phyloP scores from a whole-genome alignment of 2,888 invertebrate genomes.

The Dynastes hyllus region DNA sequence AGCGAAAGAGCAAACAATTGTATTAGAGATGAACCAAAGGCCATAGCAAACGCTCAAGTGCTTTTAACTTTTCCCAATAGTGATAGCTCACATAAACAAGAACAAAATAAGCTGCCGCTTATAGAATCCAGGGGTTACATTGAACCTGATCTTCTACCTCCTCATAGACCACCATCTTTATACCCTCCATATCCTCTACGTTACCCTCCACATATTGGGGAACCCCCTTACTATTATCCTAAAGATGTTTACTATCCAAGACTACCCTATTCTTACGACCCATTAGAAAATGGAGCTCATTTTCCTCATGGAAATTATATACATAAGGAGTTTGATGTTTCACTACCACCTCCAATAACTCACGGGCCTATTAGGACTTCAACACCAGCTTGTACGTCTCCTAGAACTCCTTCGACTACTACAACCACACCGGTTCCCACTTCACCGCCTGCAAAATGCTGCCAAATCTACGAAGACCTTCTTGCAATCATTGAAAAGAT shows the following conservation, averaged over 20 bases:
- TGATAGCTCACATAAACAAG: constrained; percentile 20
- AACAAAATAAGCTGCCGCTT: neutral
- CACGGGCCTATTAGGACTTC: too few relatives aligned
- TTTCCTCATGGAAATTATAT: neutral
- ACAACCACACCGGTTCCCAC: neutral
- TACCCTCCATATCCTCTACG: neutral
- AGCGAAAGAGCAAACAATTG: neutral
- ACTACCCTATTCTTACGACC: neutral
- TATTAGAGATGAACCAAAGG: constrained; percentile 53
- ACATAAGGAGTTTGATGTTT: neutral
- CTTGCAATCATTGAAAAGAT: constrained; percentile 44
- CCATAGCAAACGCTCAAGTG: constrained; percentile 63
- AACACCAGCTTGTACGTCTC: neutral
- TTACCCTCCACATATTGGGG: neutral
- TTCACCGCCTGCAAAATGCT: neutral
- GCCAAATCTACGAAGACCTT: constrained; percentile 39
- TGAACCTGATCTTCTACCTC: neutral
- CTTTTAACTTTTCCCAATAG: constrained; percentile 61
- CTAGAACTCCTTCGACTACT: neutral
- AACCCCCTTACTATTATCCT: neutral
- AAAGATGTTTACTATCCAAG: neutral
- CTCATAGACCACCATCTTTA: neutral
- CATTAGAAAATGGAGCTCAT: neutral
- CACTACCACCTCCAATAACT: too few relatives aligned
- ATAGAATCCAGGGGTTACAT: constrained; percentile 17